Evolutionary conservation across 2,113 vertebrate species (phyloP), one percentile per base, ranked within the genome.

Genomic region (Ariopsis seemanni): DNA sequence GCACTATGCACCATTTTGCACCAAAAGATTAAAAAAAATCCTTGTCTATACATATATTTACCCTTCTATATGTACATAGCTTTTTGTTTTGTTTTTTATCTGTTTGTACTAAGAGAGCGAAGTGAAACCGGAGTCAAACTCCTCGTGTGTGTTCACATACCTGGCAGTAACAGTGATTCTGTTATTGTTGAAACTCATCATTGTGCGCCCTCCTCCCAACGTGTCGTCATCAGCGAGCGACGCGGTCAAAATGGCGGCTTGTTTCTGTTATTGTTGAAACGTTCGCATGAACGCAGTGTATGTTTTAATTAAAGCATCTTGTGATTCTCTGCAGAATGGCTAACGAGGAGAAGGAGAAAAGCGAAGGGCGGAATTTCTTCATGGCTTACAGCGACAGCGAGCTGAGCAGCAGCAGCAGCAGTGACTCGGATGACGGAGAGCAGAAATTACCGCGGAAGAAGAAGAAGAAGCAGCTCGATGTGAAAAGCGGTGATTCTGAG

Each of bases 331-430:
- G 8, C 42, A 80, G 1, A 11, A 81, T 81, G 79, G 20, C 79
- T 60, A 57, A 81, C 86, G 91, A 92, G 90, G 97, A 97, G 96
- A 92, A 96, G 42, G 96, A 97, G 0, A 96, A 96, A 72, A 91
- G 94, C 1, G 96, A 96, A 1, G 95, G 96, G 0, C 63, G 98
- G 14, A 96, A 97, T 34, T 99, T 97, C 72, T 99, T 99, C 85
- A 97, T 97, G 22, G 95, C 96, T 58, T 98, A 97, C 83, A 97
- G 96, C 86, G 94, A 97, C 82, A 97, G 96, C 85, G 94, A 94
- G 85, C 93, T 94, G 83, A 95, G 94, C 80, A 88, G 84, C 90
- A 93, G 93, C 10, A 89, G 86, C 9, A 89, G 86, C 90, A 95
- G 95, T 90, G 94, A 95, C 77, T 95, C 94, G 2, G 95, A 93